Base-by-base conservation (phyloP, 2,113 vertebrate species). In the Nesoenas mayeri region DNA sequence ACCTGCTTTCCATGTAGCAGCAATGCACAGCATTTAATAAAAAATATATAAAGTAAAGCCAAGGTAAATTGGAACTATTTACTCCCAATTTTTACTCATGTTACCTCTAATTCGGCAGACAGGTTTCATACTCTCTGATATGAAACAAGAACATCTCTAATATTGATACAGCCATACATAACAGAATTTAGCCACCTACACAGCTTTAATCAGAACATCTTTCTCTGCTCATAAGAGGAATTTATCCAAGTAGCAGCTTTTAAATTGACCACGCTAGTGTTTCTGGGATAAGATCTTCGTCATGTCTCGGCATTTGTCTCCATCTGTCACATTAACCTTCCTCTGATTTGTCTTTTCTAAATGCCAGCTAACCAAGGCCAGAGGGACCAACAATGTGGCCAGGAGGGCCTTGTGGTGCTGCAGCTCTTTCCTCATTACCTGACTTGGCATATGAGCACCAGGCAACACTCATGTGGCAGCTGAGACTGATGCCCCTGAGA, bases 121-220 rank as follows among this genome's bases (percentile, higher is more conserved):
- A 91, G 54, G 10, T 74, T 88, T 93, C 61, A 71, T 83, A 65
- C 38, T 70, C 4, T 60, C 54, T 78, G 32, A 4, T 56, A 19
- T 26, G 47, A 88, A 85, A 86, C 26, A 78, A 74, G 16, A 85
- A 3, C 62, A 62, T 60, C 42, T 91, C 26, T 78, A 58, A 51
- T 16, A 90, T 15, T 21, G 60, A 60, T 44, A 64, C 34, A 77
- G 42, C 29, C 62, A 48, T n/a, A 54, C 32, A 74, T 38, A 90
- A 67, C 56, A 96, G 69, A 94, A 90, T 86, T 90, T 79, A 86
- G 34, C 75, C 72, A 93, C 85, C 88, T 86, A 88, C 85, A 88
- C 79, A 90, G 57, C 75, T 92, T 90, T 93, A 83, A 86, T 93
- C 91, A 91, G 48, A 94, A 85, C 62, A 84, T 91, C 83, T 88